Conservation (phyloP, 2,113 vertebrate species). For the Cheilinus undulatus region DNA sequence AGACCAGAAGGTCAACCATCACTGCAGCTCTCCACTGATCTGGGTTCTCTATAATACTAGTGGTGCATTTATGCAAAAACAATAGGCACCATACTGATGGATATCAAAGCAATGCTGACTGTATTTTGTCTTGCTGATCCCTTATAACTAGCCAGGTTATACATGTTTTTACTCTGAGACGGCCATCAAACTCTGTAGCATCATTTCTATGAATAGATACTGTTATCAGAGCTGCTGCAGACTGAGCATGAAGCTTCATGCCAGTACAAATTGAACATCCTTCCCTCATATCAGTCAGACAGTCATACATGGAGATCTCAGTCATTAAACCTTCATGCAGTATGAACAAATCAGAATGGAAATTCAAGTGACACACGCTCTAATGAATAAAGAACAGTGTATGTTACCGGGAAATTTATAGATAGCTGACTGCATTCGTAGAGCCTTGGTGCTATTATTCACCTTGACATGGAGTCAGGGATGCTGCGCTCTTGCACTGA, state of each 20-base stretch:
- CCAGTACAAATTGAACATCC: background rate
- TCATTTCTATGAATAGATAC: constrained; percentile 19
- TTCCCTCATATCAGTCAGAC: background rate
- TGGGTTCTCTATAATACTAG: too few relatives aligned
- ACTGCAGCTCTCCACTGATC: too few relatives aligned
- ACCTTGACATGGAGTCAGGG: constrained; percentile 37
- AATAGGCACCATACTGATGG: too few relatives aligned
- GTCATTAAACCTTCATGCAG: background rate
- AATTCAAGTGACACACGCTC: background rate
- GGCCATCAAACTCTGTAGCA: background rate
- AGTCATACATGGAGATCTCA: background rate
- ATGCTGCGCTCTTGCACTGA: constrained; percentile 41
- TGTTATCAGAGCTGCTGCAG: constrained; percentile 1
- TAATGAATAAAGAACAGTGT: background rate
- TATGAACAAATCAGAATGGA: background rate
- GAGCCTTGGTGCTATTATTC: constrained; percentile 27
- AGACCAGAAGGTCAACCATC: too few relatives aligned
- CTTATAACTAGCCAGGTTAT: background rate
- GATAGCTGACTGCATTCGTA: background rate
- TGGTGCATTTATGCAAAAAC: too few relatives aligned
- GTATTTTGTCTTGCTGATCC: background rate
- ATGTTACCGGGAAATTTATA: background rate
- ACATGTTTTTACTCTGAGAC: constrained; percentile 28
- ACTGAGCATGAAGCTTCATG: background rate
- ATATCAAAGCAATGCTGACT: too few relatives aligned